These are phyloP conservation scores for Chrysochloris asiatica DNA, from an alignment of 2,113 vertebrate genomes.

Conservation along the genomic window DNA sequence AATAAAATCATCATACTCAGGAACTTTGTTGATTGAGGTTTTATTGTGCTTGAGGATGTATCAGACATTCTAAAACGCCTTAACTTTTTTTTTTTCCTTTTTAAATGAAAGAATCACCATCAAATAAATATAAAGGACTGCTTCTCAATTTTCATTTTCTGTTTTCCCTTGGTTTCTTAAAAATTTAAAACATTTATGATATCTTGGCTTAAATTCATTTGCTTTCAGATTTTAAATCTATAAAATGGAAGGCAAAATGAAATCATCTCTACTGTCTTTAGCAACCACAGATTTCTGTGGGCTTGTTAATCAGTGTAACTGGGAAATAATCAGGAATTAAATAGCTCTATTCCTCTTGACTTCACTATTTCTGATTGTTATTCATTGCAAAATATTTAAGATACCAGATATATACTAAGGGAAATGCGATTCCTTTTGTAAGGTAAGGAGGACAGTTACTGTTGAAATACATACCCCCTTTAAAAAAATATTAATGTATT, in stretches of 20 bases:
- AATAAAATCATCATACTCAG: not conserved
- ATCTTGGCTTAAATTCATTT: not conserved
- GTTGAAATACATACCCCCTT: not conserved
- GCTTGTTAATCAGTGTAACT: not conserved
- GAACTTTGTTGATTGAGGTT: not conserved
- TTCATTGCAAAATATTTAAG: not conserved
- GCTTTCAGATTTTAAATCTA: constrained; percentile 28
- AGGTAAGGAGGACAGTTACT: not conserved
- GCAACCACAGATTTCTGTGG: not conserved
- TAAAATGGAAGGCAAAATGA: not conserved
- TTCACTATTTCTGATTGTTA: not conserved
- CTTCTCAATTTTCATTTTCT: not conserved
- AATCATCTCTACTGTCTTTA: not conserved
- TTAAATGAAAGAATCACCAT: not conserved
- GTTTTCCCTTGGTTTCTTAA: not conserved
- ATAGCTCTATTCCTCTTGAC: not conserved
- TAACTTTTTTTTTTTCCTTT: not conserved
- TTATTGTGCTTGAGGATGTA: not conserved
- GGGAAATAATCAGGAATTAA: not conserved
- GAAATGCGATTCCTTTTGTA: not conserved
- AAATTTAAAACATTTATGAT: constrained; percentile 38
- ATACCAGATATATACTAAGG: not conserved
- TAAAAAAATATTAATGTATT: not conserved
- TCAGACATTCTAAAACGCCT: not conserved
- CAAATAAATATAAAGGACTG: not conserved